Evolutionary conservation across 2,113 vertebrate species (phyloP).

Genomic region (Sylvilagus bachmani): DNA sequence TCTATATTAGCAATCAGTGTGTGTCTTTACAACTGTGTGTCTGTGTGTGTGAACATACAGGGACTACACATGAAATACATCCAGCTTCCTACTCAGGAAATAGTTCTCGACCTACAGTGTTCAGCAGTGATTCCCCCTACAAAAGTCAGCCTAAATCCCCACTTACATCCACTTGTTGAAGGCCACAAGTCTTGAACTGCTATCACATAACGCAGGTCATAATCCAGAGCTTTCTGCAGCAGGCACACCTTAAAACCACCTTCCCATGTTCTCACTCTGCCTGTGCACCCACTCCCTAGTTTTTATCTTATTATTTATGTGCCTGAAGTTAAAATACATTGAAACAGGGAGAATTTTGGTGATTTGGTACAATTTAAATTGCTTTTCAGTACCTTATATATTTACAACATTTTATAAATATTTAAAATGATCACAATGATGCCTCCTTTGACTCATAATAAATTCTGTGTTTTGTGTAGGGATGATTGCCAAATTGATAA

Average conservation of each 20-base stretch:
- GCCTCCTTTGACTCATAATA: constrained; percentile 67
- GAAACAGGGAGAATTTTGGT: constrained; percentile 48
- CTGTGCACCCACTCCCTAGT: neutral
- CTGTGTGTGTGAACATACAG: neutral
- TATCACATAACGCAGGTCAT: neutral
- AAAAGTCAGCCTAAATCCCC: neutral
- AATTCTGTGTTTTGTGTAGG: constrained; percentile 64
- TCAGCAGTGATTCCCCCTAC: neutral
- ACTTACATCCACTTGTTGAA: neutral
- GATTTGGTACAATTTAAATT: constrained; percentile 66
- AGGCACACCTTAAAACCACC: neutral
- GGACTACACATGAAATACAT: neutral
- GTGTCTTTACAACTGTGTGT: too few species aligned
- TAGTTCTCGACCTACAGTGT: neutral
- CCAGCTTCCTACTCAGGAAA: constrained; percentile 1
- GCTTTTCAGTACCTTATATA: constrained; percentile 67
- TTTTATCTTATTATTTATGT: constrained; percentile 61
- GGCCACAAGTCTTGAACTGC: neutral
- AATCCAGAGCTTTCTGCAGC: neutral
- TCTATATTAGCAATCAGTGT: neutral
- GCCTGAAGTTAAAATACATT: constrained; percentile 60
- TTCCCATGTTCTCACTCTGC: neutral
- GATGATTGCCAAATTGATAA: constrained; percentile 81
- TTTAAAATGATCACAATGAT: constrained; percentile 74
- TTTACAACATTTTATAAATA: constrained; percentile 80